Conservation (phyloP, 2,888 invertebrate species). For the Mellilla xanthometata region DNA sequence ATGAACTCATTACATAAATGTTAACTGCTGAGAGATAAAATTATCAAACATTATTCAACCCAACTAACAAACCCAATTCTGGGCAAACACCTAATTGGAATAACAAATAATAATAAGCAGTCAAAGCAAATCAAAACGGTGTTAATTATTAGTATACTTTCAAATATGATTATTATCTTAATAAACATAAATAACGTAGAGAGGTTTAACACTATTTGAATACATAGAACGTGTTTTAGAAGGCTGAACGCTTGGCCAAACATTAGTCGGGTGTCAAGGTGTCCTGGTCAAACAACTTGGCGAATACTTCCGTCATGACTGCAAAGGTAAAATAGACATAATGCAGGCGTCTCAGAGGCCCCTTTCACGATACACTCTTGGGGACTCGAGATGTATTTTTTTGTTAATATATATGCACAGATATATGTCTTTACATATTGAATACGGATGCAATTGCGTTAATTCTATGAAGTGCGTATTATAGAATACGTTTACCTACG, state of each 20-base stretch:
- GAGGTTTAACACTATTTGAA: slow-evolving; percentile 2
- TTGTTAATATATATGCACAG: no score
- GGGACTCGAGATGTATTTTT: slow-evolving; percentile 2
- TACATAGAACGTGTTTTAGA: slow-evolving; percentile 18
- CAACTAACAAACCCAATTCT: no score
- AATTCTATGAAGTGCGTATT: no score
- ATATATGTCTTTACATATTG: no score
- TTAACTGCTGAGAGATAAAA: no score
- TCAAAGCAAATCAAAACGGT: not conserved
- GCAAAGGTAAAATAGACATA: slow-evolving; percentile 19
- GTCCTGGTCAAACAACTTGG: slow-evolving; percentile 30
- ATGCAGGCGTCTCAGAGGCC: slow-evolving; percentile 9
- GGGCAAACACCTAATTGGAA: no score
- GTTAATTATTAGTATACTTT: not conserved
- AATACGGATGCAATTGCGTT: no score
- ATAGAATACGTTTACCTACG: no score
- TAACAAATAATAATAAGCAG: no score
- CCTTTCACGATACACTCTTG: slow-evolving; percentile 14
- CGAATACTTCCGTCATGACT: slow-evolving; percentile 23
- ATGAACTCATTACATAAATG: no score
- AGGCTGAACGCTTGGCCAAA: slow-evolving; percentile 19
- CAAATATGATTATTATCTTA: not conserved
- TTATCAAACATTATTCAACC: not conserved
- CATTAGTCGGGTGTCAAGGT: slow-evolving; percentile 29
- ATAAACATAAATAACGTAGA: not conserved